Conservation (phyloP, 1,140 invertebrate species). For the Orius insidiosus region DNA sequence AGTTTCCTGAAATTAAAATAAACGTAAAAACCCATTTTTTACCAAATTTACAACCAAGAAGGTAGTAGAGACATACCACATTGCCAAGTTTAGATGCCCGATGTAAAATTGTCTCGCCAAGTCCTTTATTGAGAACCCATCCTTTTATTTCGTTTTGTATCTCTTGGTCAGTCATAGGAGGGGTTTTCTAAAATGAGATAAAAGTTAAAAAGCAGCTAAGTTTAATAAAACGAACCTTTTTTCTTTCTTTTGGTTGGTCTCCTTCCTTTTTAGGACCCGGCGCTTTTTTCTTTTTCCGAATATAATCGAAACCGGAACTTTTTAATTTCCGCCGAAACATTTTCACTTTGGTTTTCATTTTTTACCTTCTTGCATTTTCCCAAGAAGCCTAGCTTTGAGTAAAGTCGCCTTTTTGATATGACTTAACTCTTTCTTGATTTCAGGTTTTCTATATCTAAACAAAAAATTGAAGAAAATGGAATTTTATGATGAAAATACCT, state of each 20-base stretch:
- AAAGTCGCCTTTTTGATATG: constrained; percentile 25
- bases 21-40: neutral
- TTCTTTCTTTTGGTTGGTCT: constrained; percentile 25
- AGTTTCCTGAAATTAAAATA: constrained; percentile 47
- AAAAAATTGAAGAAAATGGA: too few species aligned
- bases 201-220: neutral
- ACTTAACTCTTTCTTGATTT: neutral
- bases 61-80: constrained; percentile 40
- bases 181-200: constrained; percentile 10
- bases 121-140: constrained; percentile 82
- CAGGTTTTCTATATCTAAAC: neutral
- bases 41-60: neutral
- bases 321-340: constrained; percentile 41
- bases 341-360: constrained; percentile 23
- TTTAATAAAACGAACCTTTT: constrained; percentile 24
- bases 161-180: constrained; percentile 40
- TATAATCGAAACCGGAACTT: constrained; percentile 67
- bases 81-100: constrained; percentile 74
- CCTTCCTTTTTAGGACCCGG: constrained; percentile 26
- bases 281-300: constrained; percentile 65
- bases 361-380: constrained; percentile 16
- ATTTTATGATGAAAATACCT: too few species aligned
- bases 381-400: constrained; percentile 21
- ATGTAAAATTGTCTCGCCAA: constrained; percentile 81
- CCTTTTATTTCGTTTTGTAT: constrained; percentile 71